These are phyloP conservation scores for Tenthredo mesomela DNA, from an alignment of 2,888 invertebrate genomes.

Conservation along the genomic window DNA sequence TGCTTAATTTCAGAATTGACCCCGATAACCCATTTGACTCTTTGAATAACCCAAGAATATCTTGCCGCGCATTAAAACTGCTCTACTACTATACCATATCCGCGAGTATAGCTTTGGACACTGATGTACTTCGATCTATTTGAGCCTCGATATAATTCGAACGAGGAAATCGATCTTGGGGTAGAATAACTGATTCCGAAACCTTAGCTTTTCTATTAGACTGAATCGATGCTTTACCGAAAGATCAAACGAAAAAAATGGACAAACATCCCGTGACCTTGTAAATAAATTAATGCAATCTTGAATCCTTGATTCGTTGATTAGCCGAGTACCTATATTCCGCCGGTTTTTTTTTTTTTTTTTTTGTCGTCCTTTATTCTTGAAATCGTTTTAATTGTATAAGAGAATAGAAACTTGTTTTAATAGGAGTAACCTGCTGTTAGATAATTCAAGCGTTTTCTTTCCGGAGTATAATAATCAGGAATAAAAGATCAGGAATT, in stretches of 20 bases:
- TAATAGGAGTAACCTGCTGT: not conserved
- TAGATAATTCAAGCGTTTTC: conserved; percentile 31
- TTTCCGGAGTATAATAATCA: conserved; percentile 24
- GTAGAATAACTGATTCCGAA: conserved; percentile 37
- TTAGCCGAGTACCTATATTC: not conserved
- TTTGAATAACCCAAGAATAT: not conserved
- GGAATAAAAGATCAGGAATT: conserved; percentile 23
- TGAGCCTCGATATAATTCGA: not conserved
- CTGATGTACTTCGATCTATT: conserved; percentile 16
- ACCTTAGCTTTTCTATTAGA: conserved; percentile 13
- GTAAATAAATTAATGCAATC: not conserved
- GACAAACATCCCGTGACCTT: not conserved
- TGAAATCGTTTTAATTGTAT: not conserved
- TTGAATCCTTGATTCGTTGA: not conserved
- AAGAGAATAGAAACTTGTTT: not conserved
- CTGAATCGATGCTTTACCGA: conserved; percentile 19
- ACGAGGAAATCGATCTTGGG: conserved; percentile 6
- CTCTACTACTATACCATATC: not conserved
- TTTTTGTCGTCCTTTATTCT: not conserved
- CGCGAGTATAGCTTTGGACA: not conserved
- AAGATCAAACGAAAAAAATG: not conserved
- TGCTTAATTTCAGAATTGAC: not conserved
- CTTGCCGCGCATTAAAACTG: not conserved
- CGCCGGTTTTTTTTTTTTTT: not conserved
- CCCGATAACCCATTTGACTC: conserved; percentile 9